phyloP scores from a whole-genome alignment of 2,888 invertebrate genomes.

The Cabera pusaria region DNA sequence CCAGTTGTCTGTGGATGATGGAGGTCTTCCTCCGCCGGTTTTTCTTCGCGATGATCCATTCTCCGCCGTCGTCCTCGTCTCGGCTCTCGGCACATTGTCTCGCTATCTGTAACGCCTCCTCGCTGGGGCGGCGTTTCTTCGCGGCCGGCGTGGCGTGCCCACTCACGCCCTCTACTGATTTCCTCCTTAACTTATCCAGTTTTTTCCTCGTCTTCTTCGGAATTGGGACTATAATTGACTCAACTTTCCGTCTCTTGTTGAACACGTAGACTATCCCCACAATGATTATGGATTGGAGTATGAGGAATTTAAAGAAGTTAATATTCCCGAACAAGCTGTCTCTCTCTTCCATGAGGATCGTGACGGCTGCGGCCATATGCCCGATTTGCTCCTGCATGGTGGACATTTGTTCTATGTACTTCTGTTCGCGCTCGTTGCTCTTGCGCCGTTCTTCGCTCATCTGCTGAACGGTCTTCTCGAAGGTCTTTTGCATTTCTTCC shows the following conservation, averaged over 20 bases:
- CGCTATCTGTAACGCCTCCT: constrained; percentile 86
- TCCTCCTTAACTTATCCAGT: constrained; percentile 78
- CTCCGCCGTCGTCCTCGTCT: constrained; percentile 72
- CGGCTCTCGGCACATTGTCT: constrained; percentile 84
- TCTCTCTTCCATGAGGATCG: constrained; percentile 83
- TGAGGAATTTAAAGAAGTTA: constrained; percentile 80
- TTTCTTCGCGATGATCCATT: constrained; percentile 73
- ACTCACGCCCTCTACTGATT: constrained; percentile 86
- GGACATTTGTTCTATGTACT: constrained; percentile 90
- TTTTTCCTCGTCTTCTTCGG: constrained; percentile 62
- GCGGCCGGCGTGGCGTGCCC: constrained; percentile 79
- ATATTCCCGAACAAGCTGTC: constrained; percentile 85
- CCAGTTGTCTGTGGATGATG: constrained; percentile 63
- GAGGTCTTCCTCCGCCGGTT: constrained; percentile 77
- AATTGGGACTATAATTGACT: constrained; percentile 51
- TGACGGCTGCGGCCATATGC: constrained; percentile 84
- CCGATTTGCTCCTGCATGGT: constrained; percentile 86
- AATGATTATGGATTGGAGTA: constrained; percentile 75
- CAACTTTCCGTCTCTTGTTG: constrained; percentile 66
- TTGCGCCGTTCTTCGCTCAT: constrained; percentile 88
- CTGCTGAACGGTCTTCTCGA: constrained; percentile 90
- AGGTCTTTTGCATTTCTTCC: constrained; percentile 95
- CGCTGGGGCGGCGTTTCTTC: constrained; percentile 88
- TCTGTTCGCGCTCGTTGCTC: constrained; percentile 89
- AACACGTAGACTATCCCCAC: constrained; percentile 78